Evolutionary conservation across 2,797 vertebrate genomes (phyloP), one percentile per base, ranked within the genome.

Genomic region (Mus spretus): DNA sequence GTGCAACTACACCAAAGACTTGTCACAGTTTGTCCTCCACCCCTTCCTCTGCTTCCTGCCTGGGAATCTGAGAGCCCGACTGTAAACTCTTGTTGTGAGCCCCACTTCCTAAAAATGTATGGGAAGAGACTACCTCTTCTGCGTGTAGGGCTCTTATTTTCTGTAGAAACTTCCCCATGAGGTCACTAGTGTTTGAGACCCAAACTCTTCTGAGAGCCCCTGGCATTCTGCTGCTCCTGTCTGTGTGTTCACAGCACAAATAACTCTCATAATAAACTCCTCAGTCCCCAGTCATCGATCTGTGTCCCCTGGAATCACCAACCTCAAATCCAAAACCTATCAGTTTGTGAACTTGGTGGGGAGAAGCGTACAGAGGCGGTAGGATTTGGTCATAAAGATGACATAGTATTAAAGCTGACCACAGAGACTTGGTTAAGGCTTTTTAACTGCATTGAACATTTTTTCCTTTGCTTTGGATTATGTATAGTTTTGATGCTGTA

Each of bases 401-500:
- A 87, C 93, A 59, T 70, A 28, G 61, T 37, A 57, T 93, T 61
- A 74, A 97, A 97, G 94, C 92, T 98, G 96, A 96, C 94, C 70
- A 91, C 97, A 96, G 97, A 96, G 84, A 97, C 89, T 82, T 97
- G 77, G 97, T 95, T 93, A 95, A 93, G 97, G 96, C 87, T 94
- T 98, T 97, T 97, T 98, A 97, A 98, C 98, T 97, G 95, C 98
- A 97, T 97, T 84, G 94, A 96, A 92, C 61, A 31, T 77, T 63
- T 79, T 89, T 13, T 88, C 65, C 53, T 96, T 93, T 98, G 92
- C 98, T 97, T 97, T 98, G 97, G 89, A 98, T 95, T 97, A 80
- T 40, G n/a, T 98, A 98, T 98, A 98, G 98, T 98, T 98, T 98
- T 93, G 97, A 98, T 94, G 98, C 20, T 37, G 20, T 26, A n/a